Conservation (phyloP, 2,888 invertebrate genomes). For the Cataglyphis altisquamis region DNA sequence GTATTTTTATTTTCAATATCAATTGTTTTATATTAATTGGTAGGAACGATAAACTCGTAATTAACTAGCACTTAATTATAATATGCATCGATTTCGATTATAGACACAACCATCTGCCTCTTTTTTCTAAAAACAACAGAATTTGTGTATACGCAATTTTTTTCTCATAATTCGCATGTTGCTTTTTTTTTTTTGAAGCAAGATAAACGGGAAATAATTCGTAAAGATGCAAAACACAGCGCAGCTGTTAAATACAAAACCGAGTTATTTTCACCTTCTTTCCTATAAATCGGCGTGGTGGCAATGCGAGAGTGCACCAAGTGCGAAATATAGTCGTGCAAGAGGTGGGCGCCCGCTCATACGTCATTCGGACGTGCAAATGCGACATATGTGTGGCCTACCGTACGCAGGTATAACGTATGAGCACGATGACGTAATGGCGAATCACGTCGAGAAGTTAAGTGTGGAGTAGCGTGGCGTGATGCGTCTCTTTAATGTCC, state of each 20-base stretch:
- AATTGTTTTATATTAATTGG: too few species aligned
- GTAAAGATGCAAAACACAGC: not conserved
- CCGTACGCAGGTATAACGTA: slow-evolving; percentile 30
- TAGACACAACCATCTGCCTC: not conserved
- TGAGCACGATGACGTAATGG: slow-evolving; percentile 45
- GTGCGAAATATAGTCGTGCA: not conserved
- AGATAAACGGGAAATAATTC: not conserved
- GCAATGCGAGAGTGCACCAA: not conserved
- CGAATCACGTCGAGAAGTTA: slow-evolving; percentile 31
- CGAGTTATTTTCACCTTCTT: not conserved
- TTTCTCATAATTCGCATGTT: not conserved
- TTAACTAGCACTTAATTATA: not conserved
- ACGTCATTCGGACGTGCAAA: slow-evolving; percentile 20
- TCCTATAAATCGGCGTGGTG: too few species aligned
- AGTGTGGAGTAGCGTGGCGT: slow-evolving; percentile 1
- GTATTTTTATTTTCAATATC: too few species aligned
- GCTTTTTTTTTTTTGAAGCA: not conserved
- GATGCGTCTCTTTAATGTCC: slow-evolving; percentile 44
- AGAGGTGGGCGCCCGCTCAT: slow-evolving; percentile 8
- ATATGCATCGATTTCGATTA: not conserved
- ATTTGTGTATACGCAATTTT: not conserved
- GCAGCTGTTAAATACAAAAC: not conserved
- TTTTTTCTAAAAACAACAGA: not conserved
- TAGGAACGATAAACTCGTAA: too few species aligned
- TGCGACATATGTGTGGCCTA: slow-evolving; percentile 9